These are phyloP conservation scores for Hybognathus amarus DNA, from an alignment of 2,797 vertebrate species.

Conservation along the genomic window DNA sequence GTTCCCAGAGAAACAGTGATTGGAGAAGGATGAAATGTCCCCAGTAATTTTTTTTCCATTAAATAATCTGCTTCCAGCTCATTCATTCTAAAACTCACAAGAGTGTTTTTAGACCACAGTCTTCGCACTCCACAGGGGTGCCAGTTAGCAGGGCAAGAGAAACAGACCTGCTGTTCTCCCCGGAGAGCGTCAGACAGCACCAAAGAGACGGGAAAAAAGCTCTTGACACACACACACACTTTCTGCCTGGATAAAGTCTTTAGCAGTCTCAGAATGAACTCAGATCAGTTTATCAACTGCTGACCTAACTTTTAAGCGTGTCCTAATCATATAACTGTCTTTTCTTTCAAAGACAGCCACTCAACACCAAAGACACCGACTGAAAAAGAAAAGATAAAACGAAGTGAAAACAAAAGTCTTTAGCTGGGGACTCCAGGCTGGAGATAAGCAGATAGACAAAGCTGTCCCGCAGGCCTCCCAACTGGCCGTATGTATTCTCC, in stretches of 20 bases:
- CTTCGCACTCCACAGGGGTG: conserved; percentile 20
- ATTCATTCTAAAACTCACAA: conserved; percentile 3
- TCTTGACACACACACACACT: conserved; percentile 15
- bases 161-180: conserved; percentile 26
- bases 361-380: conserved; percentile 32
- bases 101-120: conserved; percentile 9
- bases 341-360: conserved; percentile 36
- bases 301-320: conserved; percentile 35
- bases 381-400: conserved; percentile 28
- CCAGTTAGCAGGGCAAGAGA: conserved; percentile 39
- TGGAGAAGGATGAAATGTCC: conserved; percentile 1
- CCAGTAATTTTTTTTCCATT: not conserved
- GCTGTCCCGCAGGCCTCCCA: conserved; percentile 1
- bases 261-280: conserved; percentile 57
- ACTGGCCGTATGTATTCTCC: conserved; percentile 3
- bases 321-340: conserved; percentile 49
- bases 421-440: conserved; percentile 16
- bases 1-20: conserved; percentile 16
- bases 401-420: conserved; percentile 25
- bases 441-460: conserved; percentile 7
- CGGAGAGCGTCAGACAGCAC: conserved; percentile 15
- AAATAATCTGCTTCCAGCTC: conserved; percentile 15
- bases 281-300: conserved; percentile 64
- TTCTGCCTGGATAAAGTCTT: conserved; percentile 48
- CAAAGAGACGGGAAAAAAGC: not conserved